Conservation (phyloP, 2,888 invertebrate species). For the Monopis laevigella region DNA sequence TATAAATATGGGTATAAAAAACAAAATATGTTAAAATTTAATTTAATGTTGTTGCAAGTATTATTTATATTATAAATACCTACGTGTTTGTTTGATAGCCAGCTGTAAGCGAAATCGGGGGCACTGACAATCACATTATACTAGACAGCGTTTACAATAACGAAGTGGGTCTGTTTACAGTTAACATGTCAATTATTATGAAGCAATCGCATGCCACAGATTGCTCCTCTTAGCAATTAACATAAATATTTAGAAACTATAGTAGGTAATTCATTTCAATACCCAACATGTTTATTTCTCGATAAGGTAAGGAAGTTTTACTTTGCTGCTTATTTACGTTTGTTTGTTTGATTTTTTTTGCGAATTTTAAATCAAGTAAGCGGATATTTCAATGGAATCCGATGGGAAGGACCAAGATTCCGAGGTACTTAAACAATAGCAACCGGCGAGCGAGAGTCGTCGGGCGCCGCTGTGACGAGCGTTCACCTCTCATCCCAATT, state of each 20-base stretch:
- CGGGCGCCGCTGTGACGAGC: constrained; percentile 60
- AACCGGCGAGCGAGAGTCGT: constrained; percentile 47
- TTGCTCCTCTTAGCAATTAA: constrained; percentile 25
- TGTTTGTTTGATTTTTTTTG: too few species aligned
- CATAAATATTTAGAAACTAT: constrained; percentile 20
- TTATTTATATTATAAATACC: too few species aligned
- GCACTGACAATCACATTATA: constrained; percentile 5
- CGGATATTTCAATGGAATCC: constrained; percentile 59
- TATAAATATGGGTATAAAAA: too few species aligned
- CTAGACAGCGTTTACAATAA: constrained; percentile 6
- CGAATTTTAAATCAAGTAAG: too few species aligned
- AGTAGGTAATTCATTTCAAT: too few species aligned
- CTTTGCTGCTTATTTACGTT: too few species aligned
- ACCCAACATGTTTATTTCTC: constrained; percentile 27
- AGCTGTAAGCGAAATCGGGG: constrained; percentile 7
- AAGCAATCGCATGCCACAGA: constrained; percentile 28
- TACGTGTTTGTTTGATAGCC: too few species aligned
- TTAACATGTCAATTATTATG: constrained; percentile 35
- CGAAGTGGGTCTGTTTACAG: constrained; percentile 32
- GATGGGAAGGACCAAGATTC: constrained; percentile 65
- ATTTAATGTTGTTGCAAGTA: too few species aligned
- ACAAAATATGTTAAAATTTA: too few species aligned
- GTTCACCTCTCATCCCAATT: constrained; percentile 58
- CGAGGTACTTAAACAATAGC: constrained; percentile 65
- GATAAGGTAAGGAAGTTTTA: constrained; percentile 27